phyloP scores from a whole-genome alignment of 1,140 invertebrate species.

The Delia radicum region DNA sequence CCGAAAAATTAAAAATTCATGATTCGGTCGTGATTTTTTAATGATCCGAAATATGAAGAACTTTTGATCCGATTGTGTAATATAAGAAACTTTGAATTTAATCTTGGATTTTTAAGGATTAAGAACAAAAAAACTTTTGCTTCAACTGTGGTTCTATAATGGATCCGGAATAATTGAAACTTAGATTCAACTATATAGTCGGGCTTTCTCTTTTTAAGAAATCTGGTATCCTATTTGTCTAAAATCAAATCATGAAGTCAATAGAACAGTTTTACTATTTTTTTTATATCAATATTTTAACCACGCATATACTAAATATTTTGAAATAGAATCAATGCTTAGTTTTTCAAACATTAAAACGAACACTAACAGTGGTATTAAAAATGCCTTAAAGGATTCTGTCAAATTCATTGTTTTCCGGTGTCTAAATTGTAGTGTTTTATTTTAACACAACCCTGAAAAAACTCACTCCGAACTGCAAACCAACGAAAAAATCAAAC shows the following conservation, averaged over 20 bases:
- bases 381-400: constrained; percentile 28
- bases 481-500: neutral
- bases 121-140: no score
- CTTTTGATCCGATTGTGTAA: no score
- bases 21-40: no score
- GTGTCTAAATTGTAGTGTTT: constrained; percentile 50
- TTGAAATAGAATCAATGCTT: neutral
- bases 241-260: neutral
- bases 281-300: constrained; percentile 11
- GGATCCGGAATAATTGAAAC: no score
- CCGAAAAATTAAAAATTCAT: no score
- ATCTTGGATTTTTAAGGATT: no score
- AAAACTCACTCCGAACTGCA: neutral
- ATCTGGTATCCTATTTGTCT: neutral
- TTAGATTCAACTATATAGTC: no score
- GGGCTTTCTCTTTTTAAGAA: neutral
- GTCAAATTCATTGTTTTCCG: constrained; percentile 55
- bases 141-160: no score
- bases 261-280: constrained; percentile 5
- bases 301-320: constrained; percentile 9
- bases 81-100: no score
- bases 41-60: no score
- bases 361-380: constrained; percentile 1
- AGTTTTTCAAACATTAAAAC: neutral
- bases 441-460: constrained; percentile 13